A percentile compares a stretch with the other conserved stretches of the same genome.
Conservation (phyloP, 2,797 vertebrate species). For the Pteronotus mesoamericanus region DNA sequence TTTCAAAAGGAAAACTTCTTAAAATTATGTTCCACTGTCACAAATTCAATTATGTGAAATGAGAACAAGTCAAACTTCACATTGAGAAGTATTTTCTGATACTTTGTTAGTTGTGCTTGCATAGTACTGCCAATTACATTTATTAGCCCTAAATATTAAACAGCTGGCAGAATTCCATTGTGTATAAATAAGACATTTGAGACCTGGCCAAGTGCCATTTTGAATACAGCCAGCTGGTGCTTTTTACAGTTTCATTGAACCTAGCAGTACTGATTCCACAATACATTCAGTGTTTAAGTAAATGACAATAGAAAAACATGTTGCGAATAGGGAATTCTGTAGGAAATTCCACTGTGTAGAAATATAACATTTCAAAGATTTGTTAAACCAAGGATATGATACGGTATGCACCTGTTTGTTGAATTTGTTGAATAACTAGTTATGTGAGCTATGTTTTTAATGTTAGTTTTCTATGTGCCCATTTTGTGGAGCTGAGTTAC, state of each 20-base stretch:
- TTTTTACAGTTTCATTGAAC: constrained; percentile 81
- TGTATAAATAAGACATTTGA: constrained; percentile 87
- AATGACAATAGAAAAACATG: constrained; percentile 74
- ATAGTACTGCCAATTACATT: constrained; percentile 84
- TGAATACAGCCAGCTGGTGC: constrained; percentile 83
- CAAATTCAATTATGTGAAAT: constrained; percentile 56
- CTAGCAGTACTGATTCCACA: constrained; percentile 74
- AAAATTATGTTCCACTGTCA: constrained; percentile 52
- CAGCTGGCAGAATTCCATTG: constrained; percentile 86
- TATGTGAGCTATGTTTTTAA: constrained; percentile 9
- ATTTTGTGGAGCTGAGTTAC: background rate
- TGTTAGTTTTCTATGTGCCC: background rate
- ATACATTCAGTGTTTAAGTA: constrained; percentile 70
- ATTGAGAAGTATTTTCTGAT: constrained; percentile 75
- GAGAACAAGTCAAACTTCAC: constrained; percentile 70
- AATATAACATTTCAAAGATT: constrained; percentile 66
- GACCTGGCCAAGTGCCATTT: constrained; percentile 83
- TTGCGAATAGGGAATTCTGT: constrained; percentile 66
- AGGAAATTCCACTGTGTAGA: constrained; percentile 71
- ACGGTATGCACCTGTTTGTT: constrained; percentile 65
- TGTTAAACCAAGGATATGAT: constrained; percentile 60
- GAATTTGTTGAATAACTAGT: constrained; percentile 32
- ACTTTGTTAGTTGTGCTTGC: constrained; percentile 81
- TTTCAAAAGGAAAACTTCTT: constrained; percentile 54
- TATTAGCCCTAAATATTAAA: constrained; percentile 90